Base-by-base conservation (phyloP, 2,888 invertebrate genomes). In the Coleophora flavipennella region DNA sequence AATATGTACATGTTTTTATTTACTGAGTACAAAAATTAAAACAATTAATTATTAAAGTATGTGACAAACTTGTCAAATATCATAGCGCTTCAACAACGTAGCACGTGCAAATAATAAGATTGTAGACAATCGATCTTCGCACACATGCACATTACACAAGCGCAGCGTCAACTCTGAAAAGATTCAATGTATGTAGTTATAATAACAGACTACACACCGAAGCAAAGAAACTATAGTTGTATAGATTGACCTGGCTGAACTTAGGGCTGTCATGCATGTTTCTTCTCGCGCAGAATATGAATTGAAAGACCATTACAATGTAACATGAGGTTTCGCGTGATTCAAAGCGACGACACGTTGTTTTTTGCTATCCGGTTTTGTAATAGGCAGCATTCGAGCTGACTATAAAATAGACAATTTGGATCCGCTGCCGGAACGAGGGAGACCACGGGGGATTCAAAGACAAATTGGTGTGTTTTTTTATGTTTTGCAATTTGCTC, bases 201-300 rank as follows among this genome's bases (percentile, higher is more conserved):
- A n/a, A n/a, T n/a, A n/a, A 20, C 20, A 20, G 20, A 20, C 6
- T 20, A 20, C 20, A 20, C 6, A 20, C 20, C 44, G 50, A 20
- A 20, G 20, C 20, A 41, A 42, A 40, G 33, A 41, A 58, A 59
- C 55, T 57, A 62, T n/a, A n/a, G 54, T 67, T 51, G 57, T 58
- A 57, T 64, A 62, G 68, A 71, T 68, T 68, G 64, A 61, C 48
- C 20, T 20, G 3, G 3, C 57, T 50, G 50, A 53, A 46, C 52
- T 48, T 49, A 43, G 53, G 55, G 43, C 54, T 29, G 29, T 4
- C 52, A 46, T 20, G 20, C 6, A 3, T 20, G 6, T 57, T 55
- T 64, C n/a, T n/a, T n/a, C 57, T 60, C 53, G 45, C 50, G 49
- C 53, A 55, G 53, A 57, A 52, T 50, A 51, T 57, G 54, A 59